phyloP scores from a whole-genome alignment of 2,888 invertebrate species.

The Schizaphis graminum region DNA sequence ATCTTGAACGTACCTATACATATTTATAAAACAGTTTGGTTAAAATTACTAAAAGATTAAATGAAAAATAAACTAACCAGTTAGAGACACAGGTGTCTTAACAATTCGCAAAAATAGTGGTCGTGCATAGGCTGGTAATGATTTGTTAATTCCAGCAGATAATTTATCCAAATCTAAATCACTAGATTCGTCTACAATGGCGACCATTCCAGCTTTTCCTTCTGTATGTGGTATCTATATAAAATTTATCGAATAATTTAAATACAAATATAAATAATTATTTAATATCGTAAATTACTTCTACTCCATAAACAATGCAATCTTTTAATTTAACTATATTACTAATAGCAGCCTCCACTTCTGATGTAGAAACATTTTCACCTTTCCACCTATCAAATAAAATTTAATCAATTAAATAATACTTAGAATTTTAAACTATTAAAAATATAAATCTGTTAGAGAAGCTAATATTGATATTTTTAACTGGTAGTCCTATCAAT shows the following conservation, averaged over 20 bases:
- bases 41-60: not conserved
- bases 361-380: slow-evolving; percentile 78
- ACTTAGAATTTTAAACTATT: not conserved
- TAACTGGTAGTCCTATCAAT: not conserved
- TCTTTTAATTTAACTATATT: slow-evolving; percentile 74
- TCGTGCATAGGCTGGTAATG: slow-evolving; percentile 74
- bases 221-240: slow-evolving; percentile 70
- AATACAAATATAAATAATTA: not conserved
- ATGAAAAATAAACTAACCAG: slow-evolving; percentile 73
- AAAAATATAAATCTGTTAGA: not conserved
- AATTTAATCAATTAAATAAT: slow-evolving; percentile 19
- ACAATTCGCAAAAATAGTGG: slow-evolving; percentile 75
- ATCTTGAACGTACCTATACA: slow-evolving; percentile 93
- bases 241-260: not conserved
- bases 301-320: slow-evolving; percentile 77
- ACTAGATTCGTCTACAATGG: slow-evolving; percentile 73
- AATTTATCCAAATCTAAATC: slow-evolving; percentile 70
- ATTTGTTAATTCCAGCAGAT: slow-evolving; percentile 69
- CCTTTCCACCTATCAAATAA: slow-evolving; percentile 73
- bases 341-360: slow-evolving; percentile 76
- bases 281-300: slow-evolving; percentile 70
- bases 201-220: slow-evolving; percentile 77
- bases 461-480: not conserved
- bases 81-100: slow-evolving; percentile 72
- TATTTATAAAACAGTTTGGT: not conserved